phyloP scores from a whole-genome alignment of 2,888 invertebrate species.

The Calameuta idolon region DNA sequence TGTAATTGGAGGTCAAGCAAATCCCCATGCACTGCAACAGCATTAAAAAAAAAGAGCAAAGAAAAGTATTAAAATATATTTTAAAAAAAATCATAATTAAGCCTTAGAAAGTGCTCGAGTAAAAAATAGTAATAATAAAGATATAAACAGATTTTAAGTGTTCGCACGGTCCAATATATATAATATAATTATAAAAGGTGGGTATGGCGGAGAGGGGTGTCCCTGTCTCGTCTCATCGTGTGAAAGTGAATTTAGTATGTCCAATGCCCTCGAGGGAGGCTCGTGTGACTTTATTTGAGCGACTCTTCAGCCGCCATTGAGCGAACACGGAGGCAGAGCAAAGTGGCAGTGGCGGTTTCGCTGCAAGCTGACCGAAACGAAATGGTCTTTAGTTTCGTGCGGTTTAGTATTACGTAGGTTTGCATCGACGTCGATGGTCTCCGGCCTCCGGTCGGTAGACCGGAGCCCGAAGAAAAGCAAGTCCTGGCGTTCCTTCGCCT shows the following conservation, averaged over 20 bases:
- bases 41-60: background rate
- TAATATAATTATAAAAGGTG: too few species aligned
- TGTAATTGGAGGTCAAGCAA: slow-evolving; percentile 69
- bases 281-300: background rate
- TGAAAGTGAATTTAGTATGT: slow-evolving; percentile 1
- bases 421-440: slow-evolving; percentile 5
- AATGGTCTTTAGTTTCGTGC: too few species aligned
- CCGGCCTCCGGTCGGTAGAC: background rate
- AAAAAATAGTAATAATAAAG: slow-evolving; percentile 2
- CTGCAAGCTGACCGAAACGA: too few species aligned
- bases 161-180: too few species aligned
- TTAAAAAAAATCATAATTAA: too few species aligned
- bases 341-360: too few species aligned
- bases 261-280: slow-evolving; percentile 2
- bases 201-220: too few species aligned
- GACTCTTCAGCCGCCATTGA: too few species aligned
- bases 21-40: slow-evolving; percentile 71
- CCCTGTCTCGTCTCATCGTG: too few species aligned
- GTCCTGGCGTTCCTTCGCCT: slow-evolving; percentile 18
- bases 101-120: background rate
- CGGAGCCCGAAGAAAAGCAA: background rate
- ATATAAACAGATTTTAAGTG: background rate
- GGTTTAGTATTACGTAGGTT: background rate
- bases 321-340: too few species aligned
- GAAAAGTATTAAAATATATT: too few species aligned